Conservation (phyloP, 2,888 invertebrate genomes). For the Diplazon laetatorius region DNA sequence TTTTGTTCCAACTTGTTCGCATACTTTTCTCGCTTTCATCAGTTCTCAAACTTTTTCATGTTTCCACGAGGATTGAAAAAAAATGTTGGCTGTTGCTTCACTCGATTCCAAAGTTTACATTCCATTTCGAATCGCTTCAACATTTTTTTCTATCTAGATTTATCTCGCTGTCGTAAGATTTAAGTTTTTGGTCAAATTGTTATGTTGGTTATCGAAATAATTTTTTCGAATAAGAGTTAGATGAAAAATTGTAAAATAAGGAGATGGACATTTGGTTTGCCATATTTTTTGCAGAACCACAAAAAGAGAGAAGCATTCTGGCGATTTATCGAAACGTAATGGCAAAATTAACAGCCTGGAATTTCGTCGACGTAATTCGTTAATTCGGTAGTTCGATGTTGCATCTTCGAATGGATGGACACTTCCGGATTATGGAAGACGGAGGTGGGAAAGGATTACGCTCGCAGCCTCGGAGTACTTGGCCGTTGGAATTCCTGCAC, state of each 20-base stretch:
- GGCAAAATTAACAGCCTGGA: neutral
- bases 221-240: too few species aligned
- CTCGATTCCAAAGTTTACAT: too few species aligned
- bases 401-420: constrained; percentile 43
- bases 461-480: constrained; percentile 19
- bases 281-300: too few species aligned
- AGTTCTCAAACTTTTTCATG: neutral
- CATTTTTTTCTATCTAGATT: too few species aligned
- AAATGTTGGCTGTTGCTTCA: too few species aligned
- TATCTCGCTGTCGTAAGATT: too few species aligned
- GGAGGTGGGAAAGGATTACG: constrained; percentile 24
- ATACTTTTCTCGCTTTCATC: neutral
- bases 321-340: neutral
- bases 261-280: too few species aligned
- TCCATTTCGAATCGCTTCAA: too few species aligned
- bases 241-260: too few species aligned
- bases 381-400: constrained; percentile 25
- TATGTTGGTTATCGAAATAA: too few species aligned
- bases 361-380: constrained; percentile 11
- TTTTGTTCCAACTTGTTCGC: neutral
- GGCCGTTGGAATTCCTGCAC: constrained; percentile 56
- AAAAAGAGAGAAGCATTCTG: too few species aligned
- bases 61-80: neutral
- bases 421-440: neutral
- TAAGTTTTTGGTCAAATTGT: too few species aligned